phyloP scores from a whole-genome alignment of 2,888 invertebrate genomes.

The Minunthozetes semirufus region DNA sequence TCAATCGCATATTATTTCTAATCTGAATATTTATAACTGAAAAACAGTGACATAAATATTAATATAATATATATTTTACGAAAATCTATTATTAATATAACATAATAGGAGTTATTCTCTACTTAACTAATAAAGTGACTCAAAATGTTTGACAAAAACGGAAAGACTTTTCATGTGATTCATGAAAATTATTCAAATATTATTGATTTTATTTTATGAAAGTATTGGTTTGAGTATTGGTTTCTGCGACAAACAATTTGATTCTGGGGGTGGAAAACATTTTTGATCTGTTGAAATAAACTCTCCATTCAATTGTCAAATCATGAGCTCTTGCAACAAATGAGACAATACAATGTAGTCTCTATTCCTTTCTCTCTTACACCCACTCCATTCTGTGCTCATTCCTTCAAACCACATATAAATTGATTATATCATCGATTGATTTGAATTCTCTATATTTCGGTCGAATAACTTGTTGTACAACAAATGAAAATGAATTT shows the following conservation, averaged over 20 bases:
- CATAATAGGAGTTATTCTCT: neutral
- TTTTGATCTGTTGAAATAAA: neutral
- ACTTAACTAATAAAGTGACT: neutral
- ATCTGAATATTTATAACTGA: neutral
- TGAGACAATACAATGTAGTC: neutral
- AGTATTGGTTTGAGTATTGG: neutral
- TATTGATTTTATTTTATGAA: neutral
- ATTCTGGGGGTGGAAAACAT: neutral
- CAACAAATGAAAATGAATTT: constrained; percentile 3
- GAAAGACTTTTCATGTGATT: neutral
- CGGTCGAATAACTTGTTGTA: neutral
- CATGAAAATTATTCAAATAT: constrained; percentile 4
- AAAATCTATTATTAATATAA: neutral
- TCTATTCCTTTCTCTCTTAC: neutral
- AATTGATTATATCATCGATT: constrained; percentile 19
- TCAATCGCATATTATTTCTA: neutral
- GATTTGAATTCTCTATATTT: neutral
- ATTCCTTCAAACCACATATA: neutral
- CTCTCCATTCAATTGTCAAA: neutral
- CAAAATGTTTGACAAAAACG: neutral
- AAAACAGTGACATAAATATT: constrained; percentile 6
- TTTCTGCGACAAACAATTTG: neutral
- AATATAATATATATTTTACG: neutral
- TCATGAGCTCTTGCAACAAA: neutral
- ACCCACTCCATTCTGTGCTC: neutral